These are phyloP conservation scores for Tachysurus fulvidraco DNA, from an alignment of 2,113 vertebrate species.

Conservation along the genomic window DNA sequence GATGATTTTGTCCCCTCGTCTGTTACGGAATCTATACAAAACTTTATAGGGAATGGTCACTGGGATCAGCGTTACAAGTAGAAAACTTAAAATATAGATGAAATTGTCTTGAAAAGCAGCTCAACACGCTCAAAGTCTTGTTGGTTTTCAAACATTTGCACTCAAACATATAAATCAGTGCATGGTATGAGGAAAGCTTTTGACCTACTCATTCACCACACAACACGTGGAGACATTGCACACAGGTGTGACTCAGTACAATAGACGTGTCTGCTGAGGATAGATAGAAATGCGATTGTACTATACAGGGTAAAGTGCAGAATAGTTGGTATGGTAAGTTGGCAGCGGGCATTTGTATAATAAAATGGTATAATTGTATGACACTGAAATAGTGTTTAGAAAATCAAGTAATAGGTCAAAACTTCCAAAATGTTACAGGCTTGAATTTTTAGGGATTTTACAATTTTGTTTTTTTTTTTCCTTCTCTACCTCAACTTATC, in stretches of 20 bases:
- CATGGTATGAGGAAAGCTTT: neutral
- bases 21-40: neutral
- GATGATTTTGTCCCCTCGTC: neutral
- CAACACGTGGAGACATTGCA: neutral
- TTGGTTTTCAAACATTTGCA: neutral
- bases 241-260: conserved; percentile 14
- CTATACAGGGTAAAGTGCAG: neutral
- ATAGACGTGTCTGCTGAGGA: neutral
- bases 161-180: neutral
- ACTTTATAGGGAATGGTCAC: no score
- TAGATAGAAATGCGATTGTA: neutral
- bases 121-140: no score
- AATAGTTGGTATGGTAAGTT: neutral
- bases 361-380: neutral
- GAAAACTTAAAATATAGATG: neutral
- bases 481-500: neutral
- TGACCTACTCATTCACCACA: neutral
- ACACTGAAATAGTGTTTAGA: neutral
- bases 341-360: no score
- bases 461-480: neutral
- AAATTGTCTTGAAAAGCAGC: neutral
- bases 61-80: neutral
- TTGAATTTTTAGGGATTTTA: no score
- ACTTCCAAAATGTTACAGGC: no score
- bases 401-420: neutral